These are phyloP conservation scores for Campoletis sonorensis DNA, from an alignment of 1,140 invertebrate species.

Conservation along the genomic window DNA sequence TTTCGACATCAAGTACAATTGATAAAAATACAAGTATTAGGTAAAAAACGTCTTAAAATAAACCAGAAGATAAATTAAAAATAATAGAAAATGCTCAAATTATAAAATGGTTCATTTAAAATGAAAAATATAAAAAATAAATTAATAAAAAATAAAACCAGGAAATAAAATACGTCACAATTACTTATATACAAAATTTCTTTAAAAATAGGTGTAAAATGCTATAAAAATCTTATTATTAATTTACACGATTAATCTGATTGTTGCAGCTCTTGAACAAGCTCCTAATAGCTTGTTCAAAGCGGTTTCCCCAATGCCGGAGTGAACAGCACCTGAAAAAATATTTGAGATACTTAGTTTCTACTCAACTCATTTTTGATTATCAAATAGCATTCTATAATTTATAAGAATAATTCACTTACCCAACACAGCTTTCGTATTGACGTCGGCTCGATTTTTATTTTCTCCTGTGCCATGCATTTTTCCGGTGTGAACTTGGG, in stretches of 20 bases:
- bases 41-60: background rate
- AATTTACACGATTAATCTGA: background rate
- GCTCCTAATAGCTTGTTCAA: background rate
- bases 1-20: background rate
- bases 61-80: background rate
- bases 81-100: too few species aligned
- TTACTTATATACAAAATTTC: background rate
- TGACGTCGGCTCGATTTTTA: background rate
- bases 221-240: background rate
- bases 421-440: conserved; percentile 8
- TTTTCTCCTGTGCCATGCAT: background rate
- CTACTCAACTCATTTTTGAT: too few species aligned
- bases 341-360: too few species aligned
- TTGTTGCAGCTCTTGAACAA: background rate
- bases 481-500: background rate
- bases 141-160: too few species aligned
- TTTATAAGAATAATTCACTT: background rate
- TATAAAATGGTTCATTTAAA: too few species aligned
- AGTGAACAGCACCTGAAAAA: background rate
- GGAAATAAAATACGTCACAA: background rate
- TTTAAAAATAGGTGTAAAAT: background rate
- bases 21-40: background rate
- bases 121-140: too few species aligned
- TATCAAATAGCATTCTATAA: too few species aligned
- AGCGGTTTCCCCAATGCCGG: conserved; percentile 3